Base-by-base conservation (phyloP, 2,797 vertebrate species). In the Philypnodon macrostomus region DNA sequence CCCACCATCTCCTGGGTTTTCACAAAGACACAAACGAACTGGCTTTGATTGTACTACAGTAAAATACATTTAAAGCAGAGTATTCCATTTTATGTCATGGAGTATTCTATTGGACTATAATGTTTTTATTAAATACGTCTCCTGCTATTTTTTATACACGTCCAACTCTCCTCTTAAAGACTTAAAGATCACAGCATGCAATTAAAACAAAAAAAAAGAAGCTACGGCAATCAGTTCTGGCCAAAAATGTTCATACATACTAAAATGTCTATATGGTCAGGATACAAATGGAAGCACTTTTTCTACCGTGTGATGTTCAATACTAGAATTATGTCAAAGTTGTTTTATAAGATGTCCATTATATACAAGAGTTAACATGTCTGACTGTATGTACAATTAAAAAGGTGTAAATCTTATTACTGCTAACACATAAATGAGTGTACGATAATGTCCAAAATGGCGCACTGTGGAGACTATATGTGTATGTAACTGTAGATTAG, bases 401-500 rank as follows among this genome's bases (percentile, higher is more conserved):
- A 76, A 60, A 76, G 63, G 81, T 90, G 88, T 91, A 90, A 85
- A 89, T 90, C 81, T 79, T 86, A 87, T 78, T 81, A 81, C 84
- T 84, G 81, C 73, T 75, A 61, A 80, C 84, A 80, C 78, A 88
- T 41, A 81, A 80, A 79, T 72, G 70, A 79, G 74, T 58, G 45
- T 42, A 67, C 49, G 42, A 40, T 48, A n/a, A 64, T 68, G 73
- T 79, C 52, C 46, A 75, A 74, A n/a, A 73, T 46, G 62, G 67
- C 80, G 75, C 74, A 75, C 58, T 73, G 70, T 69, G 32, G 56
- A 73, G 67, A 83, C 60, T 66, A 27, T 75, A 56, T 75, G 58
- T 78, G 63, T 72, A 77, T 81, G n/a, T n/a, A n/a, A 49, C 52
- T 64, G 58, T 85, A 83, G 81, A 75, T 56, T 73, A 80, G 59